These are phyloP conservation scores for Pyrrhia umbra DNA, from an alignment of 2,888 invertebrate species.

Conservation along the genomic window DNA sequence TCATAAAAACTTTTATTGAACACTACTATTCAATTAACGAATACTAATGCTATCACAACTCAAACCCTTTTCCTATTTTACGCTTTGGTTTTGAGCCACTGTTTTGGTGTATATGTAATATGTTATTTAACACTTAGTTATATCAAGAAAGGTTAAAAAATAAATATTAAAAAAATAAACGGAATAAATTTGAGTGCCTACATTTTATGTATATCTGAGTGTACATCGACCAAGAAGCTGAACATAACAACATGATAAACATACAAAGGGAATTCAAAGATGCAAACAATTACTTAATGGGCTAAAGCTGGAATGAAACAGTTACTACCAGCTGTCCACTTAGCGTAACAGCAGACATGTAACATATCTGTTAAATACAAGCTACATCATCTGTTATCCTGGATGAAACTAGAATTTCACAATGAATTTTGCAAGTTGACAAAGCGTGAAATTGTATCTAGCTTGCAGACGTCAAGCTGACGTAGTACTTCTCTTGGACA, in stretches of 20 bases:
- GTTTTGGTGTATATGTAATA: no score
- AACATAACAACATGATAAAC: slow-evolving; percentile 8
- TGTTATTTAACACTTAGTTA: no score
- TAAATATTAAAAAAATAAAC: no score
- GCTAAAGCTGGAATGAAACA: slow-evolving; percentile 34
- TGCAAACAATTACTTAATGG: slow-evolving; percentile 45
- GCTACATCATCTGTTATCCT: slow-evolving; percentile 74
- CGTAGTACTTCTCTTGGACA: slow-evolving; percentile 83
- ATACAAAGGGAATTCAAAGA: slow-evolving; percentile 25
- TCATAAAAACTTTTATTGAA: no score
- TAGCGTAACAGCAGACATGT: slow-evolving; percentile 60
- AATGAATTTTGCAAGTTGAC: slow-evolving; percentile 87
- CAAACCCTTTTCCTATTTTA: no score
- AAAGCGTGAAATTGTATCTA: slow-evolving; percentile 89
- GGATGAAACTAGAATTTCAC: slow-evolving; percentile 85
- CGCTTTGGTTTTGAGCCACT: no score
- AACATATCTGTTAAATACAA: slow-evolving; percentile 70
- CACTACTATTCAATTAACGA: no score
- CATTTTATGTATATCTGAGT: background rate
- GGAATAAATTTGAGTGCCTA: no score
- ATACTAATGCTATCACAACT: no score
- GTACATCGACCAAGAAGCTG: background rate
- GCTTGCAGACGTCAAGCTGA: slow-evolving; percentile 85
- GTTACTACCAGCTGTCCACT: slow-evolving; percentile 53
- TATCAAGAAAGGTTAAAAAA: no score